Evolutionary conservation across 2,888 invertebrate species (phyloP), one percentile per base, ranked within the genome.

Genomic region (Malachius bipustulatus): DNA sequence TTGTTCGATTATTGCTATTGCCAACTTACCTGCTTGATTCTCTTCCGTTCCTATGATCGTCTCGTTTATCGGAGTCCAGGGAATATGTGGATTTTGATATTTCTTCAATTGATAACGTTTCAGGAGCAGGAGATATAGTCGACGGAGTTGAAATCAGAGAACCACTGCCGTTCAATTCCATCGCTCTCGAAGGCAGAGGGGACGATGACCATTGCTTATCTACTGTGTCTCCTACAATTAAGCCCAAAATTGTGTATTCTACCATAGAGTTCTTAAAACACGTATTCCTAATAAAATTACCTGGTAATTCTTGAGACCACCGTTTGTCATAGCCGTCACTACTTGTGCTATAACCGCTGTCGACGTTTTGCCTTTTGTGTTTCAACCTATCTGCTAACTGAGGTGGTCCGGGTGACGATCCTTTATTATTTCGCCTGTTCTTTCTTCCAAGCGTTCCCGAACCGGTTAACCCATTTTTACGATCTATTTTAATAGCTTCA

Each of bases 321-420:
- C 82, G 70, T 57, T 82, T 83, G 49, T 84, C 83, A 31, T 79
- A 67, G 1, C 82, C 80, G 60, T 89, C 89, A 48, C 80, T 78
- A 49, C 79, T 77, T 4, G 88, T 89, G 61, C 82, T 84, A 62
- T 89, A 90, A 1, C 89, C 89, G 42, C 88, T 88, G 59, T 91
- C 90, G 12, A 85, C 78, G 35, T 85, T 85, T 60, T 85, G 82
- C 40, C 76, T 62, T 45, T 74, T 73, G 49, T 71, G 70, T 43
- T 67, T 63, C 52, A 64, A 50, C 40, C 60, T 52, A 47, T 62
- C 62, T 13, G 58, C 53, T 36, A 62, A 46, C 37, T 58, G 55
- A 26, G 59, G 50, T 26, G 46, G 64, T 43, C 53, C 65, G 45
- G 48, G 60, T 49, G 55, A 69, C 56, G 55, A 64, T 63, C 9